Conservation (phyloP, 2,888 invertebrate genomes). For the Euspilapteryx auroguttella region DNA sequence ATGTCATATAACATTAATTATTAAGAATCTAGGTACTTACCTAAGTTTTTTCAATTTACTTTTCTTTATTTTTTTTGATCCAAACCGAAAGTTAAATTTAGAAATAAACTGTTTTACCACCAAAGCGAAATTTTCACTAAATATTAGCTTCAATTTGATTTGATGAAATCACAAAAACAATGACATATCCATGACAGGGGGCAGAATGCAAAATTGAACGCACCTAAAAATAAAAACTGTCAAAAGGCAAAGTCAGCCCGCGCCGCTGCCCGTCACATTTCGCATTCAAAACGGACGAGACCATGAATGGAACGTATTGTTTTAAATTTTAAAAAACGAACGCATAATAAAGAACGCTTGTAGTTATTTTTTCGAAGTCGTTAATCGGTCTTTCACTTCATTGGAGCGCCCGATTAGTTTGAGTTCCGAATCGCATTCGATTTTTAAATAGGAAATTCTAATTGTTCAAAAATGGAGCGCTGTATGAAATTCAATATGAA, state of each 20-base stretch:
- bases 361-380: slow-evolving; percentile 34
- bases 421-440: no score
- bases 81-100: no score
- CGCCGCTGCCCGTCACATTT: slow-evolving; percentile 43
- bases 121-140: no score
- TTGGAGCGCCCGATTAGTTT: slow-evolving; percentile 22
- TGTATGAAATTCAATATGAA: slow-evolving; percentile 54
- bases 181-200: slow-evolving; percentile 23
- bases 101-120: no score
- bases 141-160: no score
- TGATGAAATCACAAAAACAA: no score
- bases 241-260: slow-evolving; percentile 10
- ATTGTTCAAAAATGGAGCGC: no score
- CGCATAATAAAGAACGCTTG: slow-evolving; percentile 39
- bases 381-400: slow-evolving; percentile 56
- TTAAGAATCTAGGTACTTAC: no score
- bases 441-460: slow-evolving; percentile 16
- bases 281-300: slow-evolving; percentile 42
- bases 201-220: slow-evolving; percentile 19
- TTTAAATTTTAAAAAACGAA: slow-evolving; percentile 53
- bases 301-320: slow-evolving; percentile 46
- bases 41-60: no score
- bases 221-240: slow-evolving; percentile 12
- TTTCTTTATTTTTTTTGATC: no score
- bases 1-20: no score